Percentiles rank a stretch among this genome's conserved stretches.
Conservation (phyloP, 2,113 vertebrate species). For the Ammodramus savannarum region DNA sequence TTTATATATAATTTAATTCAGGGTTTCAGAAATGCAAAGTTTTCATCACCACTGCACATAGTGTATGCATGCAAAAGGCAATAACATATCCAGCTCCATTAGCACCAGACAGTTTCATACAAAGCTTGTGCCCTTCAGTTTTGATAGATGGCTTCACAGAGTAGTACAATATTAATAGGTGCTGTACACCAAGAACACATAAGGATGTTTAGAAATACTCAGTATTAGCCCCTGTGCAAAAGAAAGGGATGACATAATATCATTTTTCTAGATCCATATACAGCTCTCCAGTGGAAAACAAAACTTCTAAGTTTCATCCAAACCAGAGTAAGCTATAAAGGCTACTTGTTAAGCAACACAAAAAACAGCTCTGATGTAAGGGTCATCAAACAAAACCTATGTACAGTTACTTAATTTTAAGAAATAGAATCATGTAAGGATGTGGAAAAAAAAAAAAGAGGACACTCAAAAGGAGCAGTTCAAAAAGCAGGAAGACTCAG, state of each 20-base stretch:
- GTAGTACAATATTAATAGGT: neutral
- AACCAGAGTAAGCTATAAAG: neutral
- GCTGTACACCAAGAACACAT: neutral
- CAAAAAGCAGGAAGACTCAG: neutral
- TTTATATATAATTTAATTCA: neutral
- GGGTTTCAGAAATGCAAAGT: neutral
- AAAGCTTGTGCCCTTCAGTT: neutral
- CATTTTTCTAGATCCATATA: neutral
- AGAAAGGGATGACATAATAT: neutral
- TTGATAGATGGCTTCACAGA: neutral
- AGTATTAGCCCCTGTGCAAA: neutral
- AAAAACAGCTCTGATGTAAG: neutral
- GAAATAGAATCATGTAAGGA: neutral
- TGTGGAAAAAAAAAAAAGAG: neutral
- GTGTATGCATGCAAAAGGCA: neutral
- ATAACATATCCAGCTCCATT: neutral
- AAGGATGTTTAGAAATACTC: neutral
- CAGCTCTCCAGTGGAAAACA: neutral
- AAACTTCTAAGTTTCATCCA: neutral
- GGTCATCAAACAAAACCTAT: neutral
- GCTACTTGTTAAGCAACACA: neutral
- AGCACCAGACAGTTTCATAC: neutral
- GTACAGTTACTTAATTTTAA: neutral
- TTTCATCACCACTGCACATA: neutral
- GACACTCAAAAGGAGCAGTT: neutral